These are phyloP conservation scores for Oligia fasciuncula DNA, from an alignment of 2,888 invertebrate genomes.

Conservation along the genomic window DNA sequence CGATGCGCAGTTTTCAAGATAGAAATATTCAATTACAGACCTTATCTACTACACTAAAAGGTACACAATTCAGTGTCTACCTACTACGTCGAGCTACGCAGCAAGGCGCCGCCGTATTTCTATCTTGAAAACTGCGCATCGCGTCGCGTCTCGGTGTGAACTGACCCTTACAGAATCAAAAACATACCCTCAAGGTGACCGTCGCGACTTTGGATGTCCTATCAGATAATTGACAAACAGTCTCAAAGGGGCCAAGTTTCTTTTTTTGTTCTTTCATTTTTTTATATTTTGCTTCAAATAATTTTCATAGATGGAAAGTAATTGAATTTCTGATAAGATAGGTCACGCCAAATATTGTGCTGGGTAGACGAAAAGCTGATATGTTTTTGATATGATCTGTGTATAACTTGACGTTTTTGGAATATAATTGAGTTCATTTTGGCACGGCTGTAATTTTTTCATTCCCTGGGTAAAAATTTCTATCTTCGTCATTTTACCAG, in stretches of 20 bases:
- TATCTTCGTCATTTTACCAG: not conserved
- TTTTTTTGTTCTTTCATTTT: constrained; percentile 29
- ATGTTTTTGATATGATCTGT: not conserved
- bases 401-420: not conserved
- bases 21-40: no score
- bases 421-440: not conserved
- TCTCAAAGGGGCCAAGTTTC: constrained; percentile 10
- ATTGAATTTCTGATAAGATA: constrained; percentile 36
- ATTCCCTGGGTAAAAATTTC: no score
- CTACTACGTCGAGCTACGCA: no score
- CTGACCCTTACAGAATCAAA: constrained; percentile 5
- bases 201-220: constrained; percentile 27
- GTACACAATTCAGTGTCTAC: no score
- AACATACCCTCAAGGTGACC: constrained; percentile 46
- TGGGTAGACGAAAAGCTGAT: not conserved
- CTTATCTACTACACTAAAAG: no score
- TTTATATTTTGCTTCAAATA: constrained; percentile 22
- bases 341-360: not conserved
- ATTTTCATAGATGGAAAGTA: constrained; percentile 41
- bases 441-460: not conserved
- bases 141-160: no score
- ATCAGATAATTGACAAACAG: constrained; percentile 38
- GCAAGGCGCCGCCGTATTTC: no score
- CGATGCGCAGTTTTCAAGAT: no score
- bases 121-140: no score